A percentile compares a stretch with the other conserved stretches of the same genome.
phyloP scores from a whole-genome alignment of 2,888 invertebrate species.

The Apamea monoglypha region DNA sequence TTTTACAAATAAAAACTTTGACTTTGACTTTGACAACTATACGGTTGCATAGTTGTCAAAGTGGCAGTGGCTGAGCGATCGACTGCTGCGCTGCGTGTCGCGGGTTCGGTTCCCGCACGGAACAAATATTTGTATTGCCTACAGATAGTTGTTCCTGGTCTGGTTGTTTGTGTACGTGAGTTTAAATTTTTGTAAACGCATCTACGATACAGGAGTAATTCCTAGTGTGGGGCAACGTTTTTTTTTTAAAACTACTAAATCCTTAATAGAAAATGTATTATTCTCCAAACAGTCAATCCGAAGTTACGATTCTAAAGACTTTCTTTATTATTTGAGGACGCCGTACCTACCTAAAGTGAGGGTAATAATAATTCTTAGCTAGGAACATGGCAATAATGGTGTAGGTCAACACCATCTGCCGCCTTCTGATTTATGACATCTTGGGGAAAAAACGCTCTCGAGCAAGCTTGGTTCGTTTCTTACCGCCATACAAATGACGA shows the following conservation, averaged over 20 bases:
- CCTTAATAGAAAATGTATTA: background rate
- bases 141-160: too few relatives aligned
- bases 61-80: too few relatives aligned
- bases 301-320: conserved; percentile 64
- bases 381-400: conserved; percentile 87
- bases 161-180: too few relatives aligned
- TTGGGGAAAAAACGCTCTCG: conserved; percentile 81
- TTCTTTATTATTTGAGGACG: conserved; percentile 73
- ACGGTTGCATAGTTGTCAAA: too few relatives aligned
- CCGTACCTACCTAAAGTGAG: conserved; percentile 73
- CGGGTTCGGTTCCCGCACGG: too few relatives aligned
- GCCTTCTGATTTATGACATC: conserved; percentile 87
- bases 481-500: conserved; percentile 79
- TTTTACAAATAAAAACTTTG: too few relatives aligned
- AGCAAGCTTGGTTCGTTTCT: conserved; percentile 77
- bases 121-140: too few relatives aligned
- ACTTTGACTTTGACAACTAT: too few relatives aligned
- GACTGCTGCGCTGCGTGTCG: too few relatives aligned
- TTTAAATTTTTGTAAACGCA: too few relatives aligned
- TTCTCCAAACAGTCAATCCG: conserved; percentile 20
- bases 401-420: conserved; percentile 87
- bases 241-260: background rate
- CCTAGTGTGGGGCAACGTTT: too few relatives aligned
- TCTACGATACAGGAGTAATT: too few relatives aligned
- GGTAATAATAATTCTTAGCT: conserved; percentile 85